Evolutionary conservation across 2,888 invertebrate species (phyloP), one percentile per base, ranked within the genome.

Genomic region (Gibbula magus): DNA sequence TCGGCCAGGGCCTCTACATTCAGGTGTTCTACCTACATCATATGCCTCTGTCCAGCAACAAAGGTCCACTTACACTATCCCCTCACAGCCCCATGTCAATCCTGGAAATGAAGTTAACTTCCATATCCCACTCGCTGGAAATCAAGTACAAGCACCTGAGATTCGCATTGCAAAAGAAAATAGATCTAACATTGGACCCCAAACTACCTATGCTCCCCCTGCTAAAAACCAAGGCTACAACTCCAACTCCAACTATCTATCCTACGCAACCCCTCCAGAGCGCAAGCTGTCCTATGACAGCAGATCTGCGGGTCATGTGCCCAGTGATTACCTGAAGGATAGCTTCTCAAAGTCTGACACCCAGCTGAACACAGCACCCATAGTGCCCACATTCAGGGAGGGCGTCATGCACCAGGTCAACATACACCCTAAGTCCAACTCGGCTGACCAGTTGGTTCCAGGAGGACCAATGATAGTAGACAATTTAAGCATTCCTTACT

Each of bases 271-370:
- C 79, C 81, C 32, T 78, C 0, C 51, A 84, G 84, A 29, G 82
- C 83, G 29, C 70, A 82, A 25, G 52, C 45, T 54, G 7, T 75
- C 75, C 0, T 75, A 75, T 54, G 75, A 77, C 77, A 70, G 81
- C n/a, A 22, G 75, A 29, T 35, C 54, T 29, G 54, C n/a, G 0
- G 29, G 18, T 75, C 56, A 78, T 83, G 79, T 81, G 75, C 39
- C 79, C 35, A 77, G 83, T 79, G 85, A 78, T 25, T 67, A 52
- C 25, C 80, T 79, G 32, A 32, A 81, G 22, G 86, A 87, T 25
- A 88, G 88, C 79, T 79, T 89, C 54, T 88, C 88, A 7, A 90
- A 89, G 77, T 90, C 90, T 4, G 90, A 90, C 78, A 88, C 85
- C 45, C 90, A 90, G 81, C 79, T 90, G 20, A 88, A 89, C 67